Evolutionary conservation across 1,140 invertebrate species (phyloP), one percentile per base, ranked within the genome.

Genomic region (Mylabris phalerata): DNA sequence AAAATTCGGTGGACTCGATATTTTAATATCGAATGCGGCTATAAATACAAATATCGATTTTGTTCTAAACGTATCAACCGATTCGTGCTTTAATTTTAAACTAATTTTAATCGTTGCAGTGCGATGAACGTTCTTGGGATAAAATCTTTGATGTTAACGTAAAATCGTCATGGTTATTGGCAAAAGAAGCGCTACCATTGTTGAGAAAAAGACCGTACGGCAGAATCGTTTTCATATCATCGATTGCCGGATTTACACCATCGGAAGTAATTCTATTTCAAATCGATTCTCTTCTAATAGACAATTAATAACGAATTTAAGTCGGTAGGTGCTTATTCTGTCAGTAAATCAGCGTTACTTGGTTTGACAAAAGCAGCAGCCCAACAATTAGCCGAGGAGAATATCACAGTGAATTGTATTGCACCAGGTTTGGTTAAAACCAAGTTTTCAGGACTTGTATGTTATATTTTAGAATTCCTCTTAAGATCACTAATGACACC

Each of bases 121-220:
- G 85, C 55, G 75, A 87, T 39, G 92, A 94, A 77, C 77, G 82
- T 51, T 78, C 82, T 2, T 97, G 93, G 93, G 90, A 95, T 71
- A 95, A 98, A 82, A 92, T 98, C 71, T 96, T 98, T 78, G 93
- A 98, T 60, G 78, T 92, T 1, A 98, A 98, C 81, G 89, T 98
- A 0, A 98, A 97, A 78, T 79, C 85, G 51, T 83, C 91, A 3
- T 98, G 88, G 77, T 72, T 97, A 48, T 71, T 98, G 38, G 87
- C 92, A 3, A 89, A 98, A 78, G 89, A 95, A 76, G 86, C 87
- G 6, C 77, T 93, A 25, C 94, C 95, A 0, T 80, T 90, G 69
- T 77, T 98, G 47, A 78, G 85, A 57, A 82, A 92, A 74, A 75
- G 87, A 72, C 85, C 87, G 54, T 84, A 85, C 11, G 89, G 32